Conservation (phyloP, 2,888 invertebrate species). For the Agrotis clavis region DNA sequence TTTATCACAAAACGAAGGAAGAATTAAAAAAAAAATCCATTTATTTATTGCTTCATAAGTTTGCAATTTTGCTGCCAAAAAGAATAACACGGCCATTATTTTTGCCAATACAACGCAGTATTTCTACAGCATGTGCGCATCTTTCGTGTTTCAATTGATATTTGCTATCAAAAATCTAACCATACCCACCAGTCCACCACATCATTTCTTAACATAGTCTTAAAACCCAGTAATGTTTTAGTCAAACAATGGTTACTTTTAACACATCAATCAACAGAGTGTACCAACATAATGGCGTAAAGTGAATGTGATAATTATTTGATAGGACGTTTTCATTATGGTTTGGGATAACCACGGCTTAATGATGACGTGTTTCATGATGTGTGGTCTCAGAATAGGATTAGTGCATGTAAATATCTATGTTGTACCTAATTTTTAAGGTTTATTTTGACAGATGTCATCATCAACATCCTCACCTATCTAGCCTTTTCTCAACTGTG, state of each 20-base stretch:
- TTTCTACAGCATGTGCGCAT: no score
- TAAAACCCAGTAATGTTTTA: constrained; percentile 2
- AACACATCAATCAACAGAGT: constrained; percentile 9
- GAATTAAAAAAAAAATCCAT: no score
- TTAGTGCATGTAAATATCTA: neutral
- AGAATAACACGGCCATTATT: no score
- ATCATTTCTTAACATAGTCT: constrained; percentile 8
- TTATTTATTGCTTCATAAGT: no score
- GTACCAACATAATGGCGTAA: constrained; percentile 11
- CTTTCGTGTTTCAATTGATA: no score
- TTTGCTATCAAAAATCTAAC: neutral
- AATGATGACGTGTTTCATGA: constrained; percentile 14
- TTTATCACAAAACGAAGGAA: no score
- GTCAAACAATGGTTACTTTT: constrained; percentile 27
- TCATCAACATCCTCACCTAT: no score
- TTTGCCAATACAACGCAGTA: no score
- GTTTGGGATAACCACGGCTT: constrained; percentile 7
- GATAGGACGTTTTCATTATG: constrained; percentile 13
- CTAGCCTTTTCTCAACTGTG: no score
- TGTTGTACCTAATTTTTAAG: constrained; percentile 8
- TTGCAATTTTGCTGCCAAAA: no score
- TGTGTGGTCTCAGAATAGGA: constrained; percentile 6
- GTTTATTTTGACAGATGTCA: constrained; percentile 12
- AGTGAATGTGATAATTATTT: constrained; percentile 34
- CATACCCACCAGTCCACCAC: neutral